Conservation (phyloP, 2,113 vertebrate genomes). For the Hymenochirus boettgeri region DNA sequence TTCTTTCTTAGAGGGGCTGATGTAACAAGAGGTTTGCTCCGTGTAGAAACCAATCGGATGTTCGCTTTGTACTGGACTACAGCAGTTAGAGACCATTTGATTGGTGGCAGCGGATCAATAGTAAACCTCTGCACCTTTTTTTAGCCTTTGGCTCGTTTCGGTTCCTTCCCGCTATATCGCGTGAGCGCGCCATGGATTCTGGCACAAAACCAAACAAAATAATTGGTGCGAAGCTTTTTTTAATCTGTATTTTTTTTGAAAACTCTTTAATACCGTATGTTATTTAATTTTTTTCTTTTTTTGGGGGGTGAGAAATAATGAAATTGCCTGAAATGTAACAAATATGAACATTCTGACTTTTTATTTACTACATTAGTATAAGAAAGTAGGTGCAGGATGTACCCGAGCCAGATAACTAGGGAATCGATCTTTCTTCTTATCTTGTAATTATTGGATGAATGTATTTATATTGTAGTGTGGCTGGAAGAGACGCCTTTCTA, state of each 20-base stretch:
- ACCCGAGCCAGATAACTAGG: slow-evolving; percentile 13
- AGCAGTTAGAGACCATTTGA: too few relatives aligned
- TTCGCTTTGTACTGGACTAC: slow-evolving; percentile 55
- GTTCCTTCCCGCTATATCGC: slow-evolving; percentile 46
- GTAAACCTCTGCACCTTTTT: too few relatives aligned
- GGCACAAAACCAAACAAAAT: slow-evolving; percentile 54
- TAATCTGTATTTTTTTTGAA: slow-evolving; percentile 1
- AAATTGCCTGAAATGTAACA: not conserved
- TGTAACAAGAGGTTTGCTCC: too few relatives aligned
- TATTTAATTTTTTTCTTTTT: slow-evolving; percentile 48
- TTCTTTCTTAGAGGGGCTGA: too few relatives aligned
- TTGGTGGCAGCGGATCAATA: not conserved
- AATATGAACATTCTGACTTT: not conserved
- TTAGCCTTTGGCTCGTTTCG: slow-evolving; percentile 44
- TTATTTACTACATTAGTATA: slow-evolving; percentile 41
- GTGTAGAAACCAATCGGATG: too few relatives aligned
- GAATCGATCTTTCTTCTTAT: not conserved
- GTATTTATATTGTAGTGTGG: not conserved
- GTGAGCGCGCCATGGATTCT: slow-evolving; percentile 70
- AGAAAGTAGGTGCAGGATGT: slow-evolving; percentile 17
- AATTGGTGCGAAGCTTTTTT: not conserved
- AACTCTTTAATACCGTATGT: slow-evolving; percentile 50
- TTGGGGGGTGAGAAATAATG: too few relatives aligned
- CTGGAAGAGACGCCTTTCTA: too few relatives aligned
- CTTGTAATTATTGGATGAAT: not conserved